phyloP scores from a whole-genome alignment of 2,797 vertebrate genomes.

The Nothura maculosa region DNA sequence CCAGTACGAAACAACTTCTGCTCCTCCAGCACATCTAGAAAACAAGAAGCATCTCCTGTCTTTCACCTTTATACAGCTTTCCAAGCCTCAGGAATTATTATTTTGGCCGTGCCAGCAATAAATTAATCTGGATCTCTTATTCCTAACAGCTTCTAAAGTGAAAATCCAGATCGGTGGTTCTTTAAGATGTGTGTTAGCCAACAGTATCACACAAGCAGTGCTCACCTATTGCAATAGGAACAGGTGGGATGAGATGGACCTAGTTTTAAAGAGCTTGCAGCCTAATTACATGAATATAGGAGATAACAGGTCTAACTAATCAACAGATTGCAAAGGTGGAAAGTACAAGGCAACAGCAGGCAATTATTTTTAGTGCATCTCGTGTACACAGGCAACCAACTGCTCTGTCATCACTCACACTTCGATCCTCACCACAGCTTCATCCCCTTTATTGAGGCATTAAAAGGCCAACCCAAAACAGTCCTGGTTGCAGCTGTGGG shows the following conservation, averaged over 20 bases:
- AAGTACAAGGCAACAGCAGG: neutral
- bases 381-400: neutral
- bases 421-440: neutral
- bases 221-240: too few species aligned
- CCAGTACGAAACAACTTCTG: neutral
- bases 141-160: neutral
- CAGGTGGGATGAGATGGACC: neutral
- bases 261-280: neutral
- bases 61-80: neutral
- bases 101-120: neutral
- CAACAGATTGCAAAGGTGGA: neutral
- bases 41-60: neutral
- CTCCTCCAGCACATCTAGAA: neutral
- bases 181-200: neutral
- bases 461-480: neutral
- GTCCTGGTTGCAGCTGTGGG: neutral
- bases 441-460: neutral
- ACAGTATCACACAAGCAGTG: neutral
- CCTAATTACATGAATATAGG: neutral
- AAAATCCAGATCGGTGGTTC: slow-evolving; percentile 8
- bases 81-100: neutral
- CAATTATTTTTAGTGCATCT: neutral
- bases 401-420: neutral
- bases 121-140: slow-evolving; percentile 29
- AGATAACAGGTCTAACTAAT: neutral